Evolutionary conservation across 2,888 invertebrate species (phyloP).

Genomic region (Charanyca ferruginea): DNA sequence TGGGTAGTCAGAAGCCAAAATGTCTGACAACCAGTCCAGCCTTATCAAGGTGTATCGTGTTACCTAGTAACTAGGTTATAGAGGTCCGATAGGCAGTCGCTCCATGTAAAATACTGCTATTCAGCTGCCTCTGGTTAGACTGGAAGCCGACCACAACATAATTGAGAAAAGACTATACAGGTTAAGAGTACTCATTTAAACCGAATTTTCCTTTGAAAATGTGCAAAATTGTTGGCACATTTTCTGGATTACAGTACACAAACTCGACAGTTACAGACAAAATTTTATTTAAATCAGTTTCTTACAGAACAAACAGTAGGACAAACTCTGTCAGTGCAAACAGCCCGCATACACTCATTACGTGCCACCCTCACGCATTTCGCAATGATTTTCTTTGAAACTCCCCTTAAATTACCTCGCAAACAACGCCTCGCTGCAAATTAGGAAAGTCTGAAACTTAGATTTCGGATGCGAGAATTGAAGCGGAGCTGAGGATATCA

Average conservation of each 20-base stretch:
- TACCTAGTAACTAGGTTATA: too few species aligned
- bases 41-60: too few species aligned
- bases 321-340: conserved; percentile 56
- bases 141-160: too few species aligned
- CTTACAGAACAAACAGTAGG: conserved; percentile 53
- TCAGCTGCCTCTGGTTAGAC: too few species aligned
- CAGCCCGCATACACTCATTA: conserved; percentile 66
- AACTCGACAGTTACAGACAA: conserved; percentile 34
- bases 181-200: not conserved
- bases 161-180: too few species aligned
- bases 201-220: not conserved
- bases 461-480: conserved; percentile 47
- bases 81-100: too few species aligned
- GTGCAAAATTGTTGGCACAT: not conserved
- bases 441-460: conserved; percentile 52
- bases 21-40: too few species aligned
- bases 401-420: conserved; percentile 50
- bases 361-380: conserved; percentile 50
- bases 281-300: conserved; percentile 60
- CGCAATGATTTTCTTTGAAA: conserved; percentile 62
- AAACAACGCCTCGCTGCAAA: conserved; percentile 54
- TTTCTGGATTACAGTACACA: not conserved
- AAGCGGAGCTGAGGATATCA: conserved; percentile 25
- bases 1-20: too few species aligned
- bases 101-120: too few species aligned